Base-by-base conservation (phyloP, 2,113 vertebrate genomes). In the Gadus chalcogrammus region DNA sequence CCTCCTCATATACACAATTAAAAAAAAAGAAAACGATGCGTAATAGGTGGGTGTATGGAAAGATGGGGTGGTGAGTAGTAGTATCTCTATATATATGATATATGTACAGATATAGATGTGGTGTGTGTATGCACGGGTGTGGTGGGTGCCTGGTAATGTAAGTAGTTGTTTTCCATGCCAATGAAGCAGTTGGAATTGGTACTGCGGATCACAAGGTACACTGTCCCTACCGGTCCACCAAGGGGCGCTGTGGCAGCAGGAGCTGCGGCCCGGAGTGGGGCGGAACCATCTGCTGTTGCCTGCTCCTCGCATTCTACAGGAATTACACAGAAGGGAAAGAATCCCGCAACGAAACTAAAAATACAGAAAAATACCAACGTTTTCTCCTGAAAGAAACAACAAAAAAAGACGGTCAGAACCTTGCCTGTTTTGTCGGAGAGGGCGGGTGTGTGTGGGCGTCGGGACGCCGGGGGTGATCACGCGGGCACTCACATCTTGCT, bases 201-300 rank as follows among this genome's bases (percentile, higher is more conserved):
- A 68, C 12, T n/a, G 27, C 11, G 52, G 61, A 24, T 68, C 15
- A 13, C 20, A 52, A 11, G 3, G 17, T 20, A 69, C 13, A 20
- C 16, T 27, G 68, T 61, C 63, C 83, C 85, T 70, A 91, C 92
- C 89, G 75, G 83, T 76, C 85, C 89, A 87, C 82, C 59, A 75
- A 88, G 55, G 68, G 91, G 85, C 17, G 84, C 84, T 68, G 72
- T 78, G 79, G 84, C 72, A 69, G 82, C 77, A 71, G 85, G 81
- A 28, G 61, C 68, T 63, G 52, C 64, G 13, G 77, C 55, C 74
- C 80, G 59, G 84, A 70, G 68, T 70, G 75, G 28, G 72, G 15
- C 53, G 78, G 12, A 48, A 48, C 5, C n/a, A 48, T 48, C 42
- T 9, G 71, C 27, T 85, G 82, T 71, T 82, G 66, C 15, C n/a